Evolutionary conservation across 2,113 vertebrate species (phyloP), one percentile per base, ranked within the genome.

Genomic region (Coryphaenoides rupestris): DNA sequence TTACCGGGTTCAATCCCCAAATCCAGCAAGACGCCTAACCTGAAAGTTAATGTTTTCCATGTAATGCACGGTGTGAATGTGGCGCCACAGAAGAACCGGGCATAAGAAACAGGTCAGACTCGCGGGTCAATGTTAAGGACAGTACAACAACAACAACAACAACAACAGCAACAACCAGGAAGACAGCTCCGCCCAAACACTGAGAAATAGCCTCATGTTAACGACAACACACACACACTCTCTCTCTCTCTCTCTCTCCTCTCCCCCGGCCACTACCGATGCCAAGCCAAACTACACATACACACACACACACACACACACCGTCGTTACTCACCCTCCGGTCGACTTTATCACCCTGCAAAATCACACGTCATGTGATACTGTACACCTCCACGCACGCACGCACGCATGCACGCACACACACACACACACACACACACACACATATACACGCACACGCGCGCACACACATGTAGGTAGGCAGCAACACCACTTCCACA

Each of bases 271-370:
- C 47, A 58, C 59, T 70, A 66, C 24, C 73, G 61, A 82, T 68
- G 82, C 79, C 75, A 84, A 89, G 88, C 86, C 72, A 78, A 78
- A 81, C 47, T 58, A 82, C 79, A 80, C 55, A 72, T 79, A 63
- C 49, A 68, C 88, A 60, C 67, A 82, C 74, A 79, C 69, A 76
- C 65, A 82, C 78, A 82, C 85, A 60, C 59, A 66, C 60, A 75
- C 55, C 40, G 60, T 45, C 56, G 16, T 88, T 95, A 98, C 97
- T 93, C 93, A 99, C 97, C 97, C 94, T 93, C 87, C 97, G 93
- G 94, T 88, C 74, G 93, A 99, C 96, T 92, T 99, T 99, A 98
- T 98, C 96, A 68, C 97, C 97, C 97, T 99, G 97, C 71, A 95
- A 98, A 91, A 95, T 92, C 89, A 96, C 83, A 98, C n/a, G 77